Evolutionary conservation across 2,888 invertebrate species (phyloP), one percentile per base, ranked within the genome.

Genomic region (Troglohyphantes excavatus): DNA sequence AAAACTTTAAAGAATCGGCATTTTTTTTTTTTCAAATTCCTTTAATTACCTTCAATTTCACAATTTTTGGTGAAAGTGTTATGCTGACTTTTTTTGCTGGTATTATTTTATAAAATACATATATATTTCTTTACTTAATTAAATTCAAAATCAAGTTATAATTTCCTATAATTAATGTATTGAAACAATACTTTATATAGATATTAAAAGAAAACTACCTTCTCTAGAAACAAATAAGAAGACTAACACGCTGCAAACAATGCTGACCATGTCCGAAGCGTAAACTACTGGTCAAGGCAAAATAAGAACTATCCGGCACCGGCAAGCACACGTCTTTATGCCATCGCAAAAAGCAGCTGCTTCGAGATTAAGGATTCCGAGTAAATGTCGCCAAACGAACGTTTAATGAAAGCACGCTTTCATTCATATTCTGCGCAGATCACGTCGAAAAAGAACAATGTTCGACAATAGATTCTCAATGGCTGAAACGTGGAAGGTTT

Each of bases 341-440:
- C 65, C 65, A 65, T 26, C 76, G 17, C 17, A 27, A 65, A 46
- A 65, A 26, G 26, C 65, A 65, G 17, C 78, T 43, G 78, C 17
- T 39, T 78, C n/a, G 33, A 61, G 61, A 21, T 17, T 21, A 33
- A 61, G 29, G 61, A 7, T 75, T 61, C 61, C 33, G 21, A 61
- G 75, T 23, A 75, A 59, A 63, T 33, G 65, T 65, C 78, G 78
- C 63, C 78, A 78, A 78, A 43, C 43, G 78, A 65, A 63, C 43
- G n/a, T n/a, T 65, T 78, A 76, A 63, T 23, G 76, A 65, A 78
- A 43, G 33, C 27, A 26, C 33, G 2, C 17, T 78, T 78, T 65
- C 78, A 78, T 78, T 78, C 63, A 65, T 43, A 78, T 78, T 78
- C 78, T 78, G 78, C 78, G 39, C 78, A 78, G 7, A 39, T 78